These are phyloP conservation scores for Halcyon leucocephala DNA, from an alignment of 2,797 vertebrate species.

Conservation along the genomic window DNA sequence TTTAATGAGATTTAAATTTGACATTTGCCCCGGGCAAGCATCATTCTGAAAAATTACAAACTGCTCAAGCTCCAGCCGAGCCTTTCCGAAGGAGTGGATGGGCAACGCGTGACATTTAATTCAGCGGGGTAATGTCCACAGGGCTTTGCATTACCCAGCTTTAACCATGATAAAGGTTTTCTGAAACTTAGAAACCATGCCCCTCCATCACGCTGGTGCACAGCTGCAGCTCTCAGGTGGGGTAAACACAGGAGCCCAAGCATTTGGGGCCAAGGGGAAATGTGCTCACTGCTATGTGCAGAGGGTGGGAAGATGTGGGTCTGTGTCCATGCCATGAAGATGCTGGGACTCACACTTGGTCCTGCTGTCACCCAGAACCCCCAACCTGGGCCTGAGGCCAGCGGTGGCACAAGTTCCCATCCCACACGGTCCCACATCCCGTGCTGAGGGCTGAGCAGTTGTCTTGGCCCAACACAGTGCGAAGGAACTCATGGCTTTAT, in stretches of 20 bases:
- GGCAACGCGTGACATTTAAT: accelerated
- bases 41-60: neutral
- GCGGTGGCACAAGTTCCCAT: accelerated
- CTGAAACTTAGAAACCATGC: neutral
- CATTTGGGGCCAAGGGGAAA: accelerated
- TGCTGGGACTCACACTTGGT: accelerated
- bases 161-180: neutral
- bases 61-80: neutral
- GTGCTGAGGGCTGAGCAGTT: accelerated
- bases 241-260: accelerated
- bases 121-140: neutral
- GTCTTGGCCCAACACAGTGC: accelerated
- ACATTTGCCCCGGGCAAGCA: neutral
- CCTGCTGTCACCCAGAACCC: neutral
- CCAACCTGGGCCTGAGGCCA: neutral
- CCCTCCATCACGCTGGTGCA: accelerated
- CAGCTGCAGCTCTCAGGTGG: neutral
- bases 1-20: neutral
- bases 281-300: accelerated
- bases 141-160: neutral
- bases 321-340: accelerated
- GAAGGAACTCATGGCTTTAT: neutral
- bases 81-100: neutral
- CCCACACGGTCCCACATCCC: accelerated
- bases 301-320: neutral